Percentiles rank a stretch among this genome's conserved stretches.
Conservation (phyloP, 2,113 vertebrate genomes). For the Hypanus sabinus region DNA sequence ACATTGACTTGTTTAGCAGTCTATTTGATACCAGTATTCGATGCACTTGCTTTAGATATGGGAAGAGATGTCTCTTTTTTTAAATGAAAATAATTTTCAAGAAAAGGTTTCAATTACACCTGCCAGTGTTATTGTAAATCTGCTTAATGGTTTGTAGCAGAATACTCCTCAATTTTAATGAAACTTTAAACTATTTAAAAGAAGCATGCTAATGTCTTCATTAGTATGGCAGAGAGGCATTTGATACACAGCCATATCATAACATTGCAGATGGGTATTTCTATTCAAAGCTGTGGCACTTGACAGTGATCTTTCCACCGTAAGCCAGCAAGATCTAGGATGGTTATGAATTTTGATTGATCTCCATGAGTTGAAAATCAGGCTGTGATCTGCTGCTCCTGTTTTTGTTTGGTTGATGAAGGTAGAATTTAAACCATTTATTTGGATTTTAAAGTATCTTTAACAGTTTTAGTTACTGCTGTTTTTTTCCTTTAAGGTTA, state of each 20-base stretch:
- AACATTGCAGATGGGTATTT: constrained; percentile 11
- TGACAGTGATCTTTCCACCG: not conserved
- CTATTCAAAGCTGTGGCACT: not conserved
- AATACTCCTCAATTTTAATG: constrained; percentile 27
- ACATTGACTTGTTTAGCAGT: not conserved
- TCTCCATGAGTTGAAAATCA: not conserved
- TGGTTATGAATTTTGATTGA: not conserved
- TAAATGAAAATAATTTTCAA: constrained; percentile 21
- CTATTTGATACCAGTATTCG: not conserved
- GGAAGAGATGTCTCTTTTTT: not conserved
- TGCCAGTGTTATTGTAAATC: constrained; percentile 15
- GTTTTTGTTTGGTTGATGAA: not conserved
- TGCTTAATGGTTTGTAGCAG: constrained; percentile 29
- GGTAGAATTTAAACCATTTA: not conserved
- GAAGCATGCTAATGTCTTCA: constrained; percentile 18
- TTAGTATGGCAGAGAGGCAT: constrained; percentile 1
- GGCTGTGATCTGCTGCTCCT: not conserved
- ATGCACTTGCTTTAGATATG: not conserved
- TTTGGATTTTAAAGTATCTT: not conserved
- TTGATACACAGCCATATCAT: constrained; percentile 3
- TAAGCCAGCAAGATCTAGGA: not conserved
- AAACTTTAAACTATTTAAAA: constrained; percentile 29
- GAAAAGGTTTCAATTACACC: constrained; percentile 22
- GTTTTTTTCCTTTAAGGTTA: not conserved
- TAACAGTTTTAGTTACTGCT: not conserved